Evolutionary conservation across 2,797 vertebrate genomes (phyloP), one percentile per base, ranked within the genome.

Genomic region (Meda fulgida): DNA sequence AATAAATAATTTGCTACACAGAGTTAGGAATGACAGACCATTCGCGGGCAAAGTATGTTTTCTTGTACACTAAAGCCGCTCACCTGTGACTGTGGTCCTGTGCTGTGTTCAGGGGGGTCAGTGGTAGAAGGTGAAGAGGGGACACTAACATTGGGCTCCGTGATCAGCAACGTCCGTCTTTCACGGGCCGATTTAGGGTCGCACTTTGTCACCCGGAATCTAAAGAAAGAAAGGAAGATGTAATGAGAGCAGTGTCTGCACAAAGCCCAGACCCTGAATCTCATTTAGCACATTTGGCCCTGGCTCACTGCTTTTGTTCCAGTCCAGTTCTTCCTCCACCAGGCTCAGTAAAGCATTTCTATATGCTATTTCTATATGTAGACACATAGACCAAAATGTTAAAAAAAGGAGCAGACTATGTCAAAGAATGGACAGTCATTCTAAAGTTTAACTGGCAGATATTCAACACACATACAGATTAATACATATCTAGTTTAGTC

Each of bases 131-230:
- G 95, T 0, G 95, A 94, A 0, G 91, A 18, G 0, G 95, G 94
- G 51, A 91, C 87, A 0, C 96, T 97, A 0, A 96, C 95, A 0
- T 96, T 97, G 81, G 95, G 86, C 78, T 95, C 94, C 0, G 89
- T 71, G 48, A 93, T 87, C 78, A 97, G 92, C 91, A 98, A 89
- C 34, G 95, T 95, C 69, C 96, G 95, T 87, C 96, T 91, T 29
- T 98, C 96, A 69, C 91, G 95, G 91, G 80, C 77, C 0, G 93
- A 84, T 85, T 97, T 98, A 43, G 94, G 93, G 81, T 99, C 98
- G 87, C 96, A 96, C 93, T 98, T 99, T 0, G 97, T 98, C 84
- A 99, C 98, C 43, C 97, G 95, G 90, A 99, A 99, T 91, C 98
- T 99, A 91, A 65, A 55, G 40, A 36, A 58, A 9, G 81, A 70